Evolutionary conservation across 2,797 vertebrate genomes (phyloP).

Genomic region (Falco rusticolus): DNA sequence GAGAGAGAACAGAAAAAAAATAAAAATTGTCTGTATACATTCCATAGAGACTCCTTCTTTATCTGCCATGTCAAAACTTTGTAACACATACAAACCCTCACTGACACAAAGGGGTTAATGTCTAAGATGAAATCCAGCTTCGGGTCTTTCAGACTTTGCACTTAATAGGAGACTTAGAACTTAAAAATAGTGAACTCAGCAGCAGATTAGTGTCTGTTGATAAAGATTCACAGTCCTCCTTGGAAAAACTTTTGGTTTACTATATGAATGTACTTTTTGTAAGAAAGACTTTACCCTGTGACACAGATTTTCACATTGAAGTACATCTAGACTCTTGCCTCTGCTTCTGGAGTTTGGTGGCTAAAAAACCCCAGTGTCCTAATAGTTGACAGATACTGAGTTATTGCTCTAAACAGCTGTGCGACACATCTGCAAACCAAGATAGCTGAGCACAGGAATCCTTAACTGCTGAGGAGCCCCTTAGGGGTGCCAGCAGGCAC

Average conservation of each 20-base stretch:
- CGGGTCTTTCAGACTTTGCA: neutral
- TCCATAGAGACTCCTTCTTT: neutral
- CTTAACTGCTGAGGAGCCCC: neutral
- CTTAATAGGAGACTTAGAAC: neutral
- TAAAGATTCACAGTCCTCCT: neutral
- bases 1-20: neutral
- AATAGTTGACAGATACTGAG: neutral
- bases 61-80: neutral
- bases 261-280: neutral
- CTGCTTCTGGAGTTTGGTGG: neutral
- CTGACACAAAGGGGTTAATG: neutral
- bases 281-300: neutral
- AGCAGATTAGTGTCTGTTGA: neutral
- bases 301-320: neutral
- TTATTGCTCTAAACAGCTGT: neutral
- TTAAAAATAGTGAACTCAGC: neutral
- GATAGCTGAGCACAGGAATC: neutral
- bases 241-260: neutral
- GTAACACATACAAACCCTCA: neutral
- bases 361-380: neutral
- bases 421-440: neutral
- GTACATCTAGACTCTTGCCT: neutral
- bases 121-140: neutral
- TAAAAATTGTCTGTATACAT: neutral
- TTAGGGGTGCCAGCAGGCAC: neutral